Base-by-base conservation (phyloP, 37 sponge, comb jelly and placozoan genomes). In the Spongia lamella region DNA sequence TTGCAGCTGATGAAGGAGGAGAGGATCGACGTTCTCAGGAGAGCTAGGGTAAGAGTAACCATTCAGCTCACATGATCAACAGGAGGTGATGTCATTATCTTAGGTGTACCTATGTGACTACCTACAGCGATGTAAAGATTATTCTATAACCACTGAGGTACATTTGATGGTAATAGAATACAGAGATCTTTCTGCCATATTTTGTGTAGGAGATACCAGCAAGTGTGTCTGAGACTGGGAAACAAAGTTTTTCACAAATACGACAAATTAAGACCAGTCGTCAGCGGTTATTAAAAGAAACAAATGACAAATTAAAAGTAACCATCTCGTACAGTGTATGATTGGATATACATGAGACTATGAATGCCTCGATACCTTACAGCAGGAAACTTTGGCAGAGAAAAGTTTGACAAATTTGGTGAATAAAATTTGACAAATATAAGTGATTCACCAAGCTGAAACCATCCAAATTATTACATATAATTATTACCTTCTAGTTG, bases 91-190 rank as follows among this genome's bases (percentile, higher is more conserved):
- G 17, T 34, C 58, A 24, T 13, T n/a, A 13, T 34, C 30, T 15
- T 57, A 84, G 85, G 74, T 85, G 24, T 93, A 85, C 35, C 62
- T 74, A 20, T 63, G 60, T 24, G 86, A 85, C 62, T 93, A 89
- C 59, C 56, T 88, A 27, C 81, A 82, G 31, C 62, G 86, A 0
- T 82, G 86, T 54, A 72, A 69, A 52, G 55, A 76, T 13, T 93
- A 93, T 33, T 50, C 61, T n/a, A 78, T 93, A 76, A 93, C 93
- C 1, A 32, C 33, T 20, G 74, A 84, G 76, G 90, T 87, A 24
- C 0, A 29, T 68, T 25, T 38, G 19, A 0, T 0, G 2, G 50
- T 43, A 43, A 9, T 43, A 9, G 5, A 43, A 9, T 43, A 9
- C 47, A 43, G 47, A 9, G 47, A 43, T 13, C 9, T 43, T 43